Evolutionary conservation across 2,888 invertebrate species (phyloP).

Genomic region (Drosophila pegasa): DNA sequence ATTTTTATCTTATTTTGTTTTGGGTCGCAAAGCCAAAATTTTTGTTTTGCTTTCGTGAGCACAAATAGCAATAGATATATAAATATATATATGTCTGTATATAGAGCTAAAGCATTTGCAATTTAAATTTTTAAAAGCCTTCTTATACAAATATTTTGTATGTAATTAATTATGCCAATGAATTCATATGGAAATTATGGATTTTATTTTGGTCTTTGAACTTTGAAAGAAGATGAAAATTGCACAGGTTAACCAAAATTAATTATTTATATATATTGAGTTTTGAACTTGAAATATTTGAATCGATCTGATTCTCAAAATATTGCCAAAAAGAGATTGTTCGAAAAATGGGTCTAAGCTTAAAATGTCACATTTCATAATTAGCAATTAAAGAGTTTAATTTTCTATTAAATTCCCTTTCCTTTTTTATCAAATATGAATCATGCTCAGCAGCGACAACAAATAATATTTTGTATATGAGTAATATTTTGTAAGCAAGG

Average conservation of each 20-base stretch:
- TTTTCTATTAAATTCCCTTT: neutral
- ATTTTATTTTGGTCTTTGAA: neutral
- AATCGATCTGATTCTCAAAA: no score
- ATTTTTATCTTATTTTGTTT: slow-evolving; percentile 42
- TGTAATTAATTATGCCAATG: neutral
- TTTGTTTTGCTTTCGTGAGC: slow-evolving; percentile 17
- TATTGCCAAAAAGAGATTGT: no score
- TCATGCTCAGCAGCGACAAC: neutral
- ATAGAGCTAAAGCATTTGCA: neutral
- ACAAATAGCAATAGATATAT: slow-evolving; percentile 7
- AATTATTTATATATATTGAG: no score
- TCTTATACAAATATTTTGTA: neutral
- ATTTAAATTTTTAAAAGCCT: neutral
- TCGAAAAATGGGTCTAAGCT: no score
- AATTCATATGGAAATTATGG: neutral
- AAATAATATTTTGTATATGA: neutral
- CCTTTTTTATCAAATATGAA: neutral
- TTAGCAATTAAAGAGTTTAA: neutral
- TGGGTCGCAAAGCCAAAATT: slow-evolving; percentile 9
- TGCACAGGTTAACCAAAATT: neutral
- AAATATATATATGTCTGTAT: neutral
- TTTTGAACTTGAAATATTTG: no score
- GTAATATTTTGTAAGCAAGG: neutral
- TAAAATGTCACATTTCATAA: neutral
- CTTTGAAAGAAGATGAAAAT: neutral